phyloP scores from a whole-genome alignment of 1,140 invertebrate genomes.

The Sycophila sp. region DNA sequence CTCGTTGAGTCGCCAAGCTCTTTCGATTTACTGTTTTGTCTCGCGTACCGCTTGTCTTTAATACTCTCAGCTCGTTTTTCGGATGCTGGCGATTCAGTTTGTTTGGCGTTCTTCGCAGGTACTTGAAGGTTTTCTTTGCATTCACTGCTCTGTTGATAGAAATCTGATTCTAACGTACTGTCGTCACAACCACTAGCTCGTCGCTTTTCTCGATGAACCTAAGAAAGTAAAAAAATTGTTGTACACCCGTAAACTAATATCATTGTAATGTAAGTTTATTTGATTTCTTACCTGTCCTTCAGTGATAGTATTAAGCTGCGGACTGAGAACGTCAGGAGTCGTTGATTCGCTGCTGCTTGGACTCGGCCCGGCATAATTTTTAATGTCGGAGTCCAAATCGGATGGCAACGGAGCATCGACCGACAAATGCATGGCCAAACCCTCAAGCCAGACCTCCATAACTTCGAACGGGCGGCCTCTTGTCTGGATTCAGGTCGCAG shows the following conservation, averaged over 20 bases:
- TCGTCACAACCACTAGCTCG: conserved; percentile 55
- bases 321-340: conserved; percentile 67
- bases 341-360: conserved; percentile 71
- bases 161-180: conserved; percentile 60
- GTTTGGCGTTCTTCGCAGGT: conserved; percentile 4
- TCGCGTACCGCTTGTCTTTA: conserved; percentile 42
- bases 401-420: conserved; percentile 72
- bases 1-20: not conserved
- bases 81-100: not conserved
- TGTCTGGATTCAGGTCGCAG: conserved; percentile 89
- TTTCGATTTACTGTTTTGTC: conserved; percentile 45
- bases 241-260: too few species aligned
- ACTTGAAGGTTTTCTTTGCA: conserved; percentile 34
- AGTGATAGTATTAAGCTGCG: conserved; percentile 65
- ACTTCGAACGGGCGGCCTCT: conserved; percentile 86
- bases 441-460: conserved; percentile 85
- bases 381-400: conserved; percentile 79
- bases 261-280: too few species aligned
- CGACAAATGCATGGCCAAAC: conserved; percentile 77
- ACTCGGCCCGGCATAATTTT: conserved; percentile 74
- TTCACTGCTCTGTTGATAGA: conserved; percentile 25
- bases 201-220: conserved; percentile 58
- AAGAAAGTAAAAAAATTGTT: not conserved
- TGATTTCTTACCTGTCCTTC: conserved; percentile 57
- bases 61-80: conserved; percentile 14